Percentiles rank a stretch among this genome's conserved stretches.
phyloP scores from a whole-genome alignment of 2,113 vertebrate genomes.

The Delphinapterus leucas region DNA sequence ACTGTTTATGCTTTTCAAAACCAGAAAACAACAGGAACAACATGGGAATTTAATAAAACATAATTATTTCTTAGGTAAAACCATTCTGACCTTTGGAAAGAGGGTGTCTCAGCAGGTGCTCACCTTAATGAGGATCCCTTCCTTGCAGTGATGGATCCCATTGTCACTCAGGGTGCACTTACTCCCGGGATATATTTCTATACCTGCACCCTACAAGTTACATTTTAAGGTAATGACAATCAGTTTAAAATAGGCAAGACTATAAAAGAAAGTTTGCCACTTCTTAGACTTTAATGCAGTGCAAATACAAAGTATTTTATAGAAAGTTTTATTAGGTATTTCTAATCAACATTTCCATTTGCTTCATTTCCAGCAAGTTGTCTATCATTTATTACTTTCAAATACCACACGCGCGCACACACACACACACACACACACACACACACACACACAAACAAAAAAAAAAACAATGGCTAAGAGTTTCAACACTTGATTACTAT shows the following conservation, averaged over 20 bases:
- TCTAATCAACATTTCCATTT: neutral
- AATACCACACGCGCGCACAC: neutral
- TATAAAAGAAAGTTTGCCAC: neutral
- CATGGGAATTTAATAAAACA: neutral
- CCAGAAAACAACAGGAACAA: neutral
- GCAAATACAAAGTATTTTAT: neutral
- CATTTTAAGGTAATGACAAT: neutral
- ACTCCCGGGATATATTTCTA: conserved; percentile 96
- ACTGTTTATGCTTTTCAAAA: neutral
- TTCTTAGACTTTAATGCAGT: neutral
- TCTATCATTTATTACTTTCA: neutral
- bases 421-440: neutral
- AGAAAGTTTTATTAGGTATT: neutral
- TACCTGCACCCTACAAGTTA: conserved; percentile 89
- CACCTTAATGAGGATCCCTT: conserved; percentile 98
- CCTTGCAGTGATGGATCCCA: conserved; percentile 96
- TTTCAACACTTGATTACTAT: neutral
- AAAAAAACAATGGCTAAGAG: neutral
- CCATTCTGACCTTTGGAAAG: neutral
- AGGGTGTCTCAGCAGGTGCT: conserved; percentile 34
- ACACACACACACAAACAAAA: neutral
- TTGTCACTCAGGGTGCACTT: conserved; percentile 89
- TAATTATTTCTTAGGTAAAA: neutral
- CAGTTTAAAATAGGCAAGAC: neutral
- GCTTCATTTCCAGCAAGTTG: neutral